A percentile compares a stretch with the other conserved stretches of the same genome.
Evolutionary conservation across 2,888 invertebrate genomes (phyloP).

Genomic region (Aspidapion aeneum): DNA sequence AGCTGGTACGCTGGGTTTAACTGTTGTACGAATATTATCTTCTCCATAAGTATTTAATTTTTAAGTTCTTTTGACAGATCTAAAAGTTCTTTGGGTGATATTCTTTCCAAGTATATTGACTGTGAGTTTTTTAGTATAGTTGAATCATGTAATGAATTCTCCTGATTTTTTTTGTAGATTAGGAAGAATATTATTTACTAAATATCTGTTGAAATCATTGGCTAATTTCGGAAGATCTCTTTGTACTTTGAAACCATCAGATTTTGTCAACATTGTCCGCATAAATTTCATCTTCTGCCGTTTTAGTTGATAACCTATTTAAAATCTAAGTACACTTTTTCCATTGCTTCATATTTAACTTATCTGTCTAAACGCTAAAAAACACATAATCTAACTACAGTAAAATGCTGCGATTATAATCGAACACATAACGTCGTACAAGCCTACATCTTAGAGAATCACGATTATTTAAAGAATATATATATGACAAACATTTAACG

Average conservation of each 20-base stretch:
- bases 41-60: neutral
- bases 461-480: too few relatives aligned
- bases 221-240: neutral
- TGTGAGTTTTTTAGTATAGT: neutral
- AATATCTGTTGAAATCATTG: neutral
- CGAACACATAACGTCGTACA: too few relatives aligned
- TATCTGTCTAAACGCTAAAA: too few relatives aligned
- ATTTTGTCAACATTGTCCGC: neutral
- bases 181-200: neutral
- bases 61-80: neutral
- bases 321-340: too few relatives aligned
- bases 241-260: neutral
- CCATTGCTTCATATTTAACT: too few relatives aligned
- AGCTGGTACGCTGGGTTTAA: neutral
- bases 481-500: too few relatives aligned
- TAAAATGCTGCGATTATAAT: too few relatives aligned
- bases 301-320: too few relatives aligned
- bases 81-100: neutral
- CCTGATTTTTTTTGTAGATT: neutral
- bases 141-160: neutral
- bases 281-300: neutral
- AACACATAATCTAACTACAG: too few relatives aligned
- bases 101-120: neutral
- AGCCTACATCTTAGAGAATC: too few relatives aligned
- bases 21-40: neutral